Percentiles rank a stretch among this genome's conserved stretches.
phyloP scores from a whole-genome alignment of 2,888 invertebrate genomes.

The Hirtodrosophila histrioides region DNA sequence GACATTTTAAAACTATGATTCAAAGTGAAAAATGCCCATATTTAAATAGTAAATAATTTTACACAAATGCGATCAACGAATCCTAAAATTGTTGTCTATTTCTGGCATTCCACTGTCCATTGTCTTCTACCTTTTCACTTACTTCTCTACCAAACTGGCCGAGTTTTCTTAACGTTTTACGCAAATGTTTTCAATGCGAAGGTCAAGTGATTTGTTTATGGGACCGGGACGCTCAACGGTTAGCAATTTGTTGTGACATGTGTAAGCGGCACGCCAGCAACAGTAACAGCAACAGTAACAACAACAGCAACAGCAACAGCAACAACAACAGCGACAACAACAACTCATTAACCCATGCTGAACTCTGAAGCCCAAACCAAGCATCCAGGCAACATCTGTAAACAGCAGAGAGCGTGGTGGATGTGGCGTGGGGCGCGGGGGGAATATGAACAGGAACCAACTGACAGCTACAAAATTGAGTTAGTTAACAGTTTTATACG shows the following conservation, averaged over 20 bases:
- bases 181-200: conserved; percentile 67
- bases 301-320: conserved; percentile 3
- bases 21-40: no score
- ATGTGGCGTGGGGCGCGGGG: not conserved
- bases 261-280: conserved; percentile 67
- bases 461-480: conserved; percentile 84
- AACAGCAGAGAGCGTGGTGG: conserved; percentile 15
- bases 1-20: no score
- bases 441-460: conserved; percentile 44
- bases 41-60: not conserved
- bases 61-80: not conserved
- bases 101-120: conserved; percentile 22
- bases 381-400: conserved; percentile 45
- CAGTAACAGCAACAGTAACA: conserved; percentile 30
- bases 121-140: conserved; percentile 1
- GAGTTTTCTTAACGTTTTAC: conserved; percentile 48
- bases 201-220: conserved; percentile 75
- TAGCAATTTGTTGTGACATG: conserved; percentile 78
- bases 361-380: conserved; percentile 57
- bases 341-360: conserved; percentile 80
- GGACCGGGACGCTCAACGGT: conserved; percentile 58
- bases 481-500: conserved; percentile 85
- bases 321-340: conserved; percentile 46
- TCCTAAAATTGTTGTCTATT: not conserved
- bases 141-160: conserved; percentile 35